Evolutionary conservation across 2,113 vertebrate species (phyloP), one percentile per base, ranked within the genome.

Genomic region (Syrmaticus mikado): DNA sequence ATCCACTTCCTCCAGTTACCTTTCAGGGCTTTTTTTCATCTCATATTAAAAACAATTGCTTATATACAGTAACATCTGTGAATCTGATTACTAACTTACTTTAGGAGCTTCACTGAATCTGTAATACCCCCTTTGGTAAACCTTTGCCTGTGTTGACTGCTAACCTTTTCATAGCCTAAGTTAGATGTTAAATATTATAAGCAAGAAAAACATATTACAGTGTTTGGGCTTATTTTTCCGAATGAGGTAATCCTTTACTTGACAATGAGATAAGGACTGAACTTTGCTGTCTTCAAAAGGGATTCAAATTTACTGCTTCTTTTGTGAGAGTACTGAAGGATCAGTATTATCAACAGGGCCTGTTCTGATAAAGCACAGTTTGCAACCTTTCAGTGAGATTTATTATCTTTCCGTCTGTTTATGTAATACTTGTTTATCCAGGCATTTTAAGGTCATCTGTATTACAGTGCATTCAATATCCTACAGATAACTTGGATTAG

Each of bases 391-490:
- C 25, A 85, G 46, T 62, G 80, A 65, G 38, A 78, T 72, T 89
- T 96, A 85, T 88, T 93, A 80, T 55, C 77, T 89, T 25, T 76
- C 94, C 86, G 74, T 96, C 85, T 97, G 46, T 86, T 86, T 13
- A 1, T 68, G 43, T 71, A 82, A 13, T 94, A 89, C 73, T 89
- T 90, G 17, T 94, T 83, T 90, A 57, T 77, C 55, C 48, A 89
- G 40, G 52, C 61, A 92, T 91, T 96, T 93, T 92, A 83, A 93
- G 48, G 15, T 38, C 64, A 62, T 84, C 70, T 93, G 32, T 50
- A n/a, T 94, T 84, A 43, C 61, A 50, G 10, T 38, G 12, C 38
- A 32, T 89, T 82, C 34, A 38, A 2, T 85, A 82, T 76, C 43
- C 25, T 87, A 80, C 32, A 83, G 79, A 74, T 95, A 76, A 13